A percentile compares a stretch with the other conserved stretches of the same genome.
These are phyloP conservation scores for Orthonyx spaldingii DNA, from an alignment of 2,113 vertebrate genomes.

Conservation along the genomic window DNA sequence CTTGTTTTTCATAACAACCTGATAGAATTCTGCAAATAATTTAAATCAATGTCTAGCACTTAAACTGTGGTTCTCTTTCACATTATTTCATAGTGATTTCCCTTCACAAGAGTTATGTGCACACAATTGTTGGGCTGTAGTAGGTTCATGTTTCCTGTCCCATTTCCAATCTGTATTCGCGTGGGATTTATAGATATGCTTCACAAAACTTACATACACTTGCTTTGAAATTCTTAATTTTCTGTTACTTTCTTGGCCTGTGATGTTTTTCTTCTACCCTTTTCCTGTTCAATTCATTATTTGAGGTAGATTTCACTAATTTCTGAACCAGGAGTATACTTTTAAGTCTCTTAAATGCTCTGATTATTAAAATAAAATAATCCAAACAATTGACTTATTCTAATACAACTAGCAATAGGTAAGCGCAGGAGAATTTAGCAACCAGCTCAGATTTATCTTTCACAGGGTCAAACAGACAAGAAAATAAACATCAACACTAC, in stretches of 20 bases:
- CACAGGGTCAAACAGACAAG: neutral
- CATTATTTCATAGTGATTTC: neutral
- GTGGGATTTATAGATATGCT: neutral
- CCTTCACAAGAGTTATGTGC: neutral
- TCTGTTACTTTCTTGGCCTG: neutral
- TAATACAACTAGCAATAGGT: neutral
- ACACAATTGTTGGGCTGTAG: neutral
- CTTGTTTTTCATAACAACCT: neutral
- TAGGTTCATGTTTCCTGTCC: neutral
- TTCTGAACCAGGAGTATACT: neutral
- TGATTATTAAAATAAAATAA: neutral
- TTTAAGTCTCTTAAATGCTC: neutral
- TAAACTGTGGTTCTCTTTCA: neutral
- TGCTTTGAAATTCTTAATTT: neutral
- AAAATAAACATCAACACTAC: neutral
- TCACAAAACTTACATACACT: neutral
- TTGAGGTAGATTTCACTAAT: neutral
- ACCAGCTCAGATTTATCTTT: neutral
- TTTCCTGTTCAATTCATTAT: neutral
- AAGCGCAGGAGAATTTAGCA: neutral
- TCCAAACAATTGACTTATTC: neutral
- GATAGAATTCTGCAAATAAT: neutral
- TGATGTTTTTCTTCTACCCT: neutral
- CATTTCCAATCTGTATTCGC: neutral
- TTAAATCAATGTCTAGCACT: neutral